Evolutionary conservation across 2,888 invertebrate genomes (phyloP), one percentile per base, ranked within the genome.

Genomic region (Opisthograptis luteolata): DNA sequence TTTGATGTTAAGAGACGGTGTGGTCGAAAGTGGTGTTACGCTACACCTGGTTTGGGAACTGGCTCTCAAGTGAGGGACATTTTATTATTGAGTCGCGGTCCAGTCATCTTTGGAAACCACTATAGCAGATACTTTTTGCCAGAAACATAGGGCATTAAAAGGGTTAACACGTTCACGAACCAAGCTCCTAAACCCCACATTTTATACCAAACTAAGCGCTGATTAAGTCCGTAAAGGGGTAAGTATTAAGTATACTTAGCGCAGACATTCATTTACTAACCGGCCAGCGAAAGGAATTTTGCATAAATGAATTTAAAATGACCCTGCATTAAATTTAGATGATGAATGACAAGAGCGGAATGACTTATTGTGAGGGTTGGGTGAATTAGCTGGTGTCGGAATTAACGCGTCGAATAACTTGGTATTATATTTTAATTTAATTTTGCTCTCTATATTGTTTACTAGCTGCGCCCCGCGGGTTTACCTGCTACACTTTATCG

Each of bases 301-400:
- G 53, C 57, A 57, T 57, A 47, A 28, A 52, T 56, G 47, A 57
- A 53, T 57, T 44, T 48, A 9, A 27, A 34, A 24, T 19, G 22
- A 40, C 27, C 42, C 28, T 45, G 53, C 53, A 53, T 47, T 53
- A 42, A 32, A 44, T 47, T 41, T 51, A 25, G 36, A 47, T 53
- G 53, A 57, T 57, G 24, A 41, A 57, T 39, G 31, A 32, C 27
- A 4, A 19, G 24, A 20, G 25, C 13, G 12, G 13, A 28, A 8
- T 43, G 28, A 49, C 20, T 49, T 43, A 49, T 34, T 32, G 37
- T 43, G 32, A 13, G 9, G 4, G 2, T 17, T 9, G 5, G 12
- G n/a, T 19, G 13, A 40, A 40, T 19, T 40, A 4, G 20, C 20
- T 13, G 12, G 9, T 30, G 39, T 28, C 28, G 13, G 8, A 17